Evolutionary conservation across 2,888 invertebrate genomes (phyloP).

Genomic region (Drosophila lacicola): DNA sequence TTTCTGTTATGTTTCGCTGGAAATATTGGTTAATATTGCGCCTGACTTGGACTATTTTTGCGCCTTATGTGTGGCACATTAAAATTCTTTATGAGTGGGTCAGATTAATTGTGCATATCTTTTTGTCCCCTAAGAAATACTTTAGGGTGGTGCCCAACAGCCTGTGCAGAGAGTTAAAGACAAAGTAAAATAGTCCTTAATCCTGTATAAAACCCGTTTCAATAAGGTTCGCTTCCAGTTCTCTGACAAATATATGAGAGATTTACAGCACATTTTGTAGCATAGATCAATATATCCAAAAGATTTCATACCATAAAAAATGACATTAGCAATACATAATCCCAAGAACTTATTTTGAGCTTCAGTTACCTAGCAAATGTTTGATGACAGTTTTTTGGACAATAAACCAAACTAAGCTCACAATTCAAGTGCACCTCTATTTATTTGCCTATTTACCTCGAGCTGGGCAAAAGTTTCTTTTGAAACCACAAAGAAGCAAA

Average conservation of each 20-base stretch:
- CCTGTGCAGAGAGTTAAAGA: neutral
- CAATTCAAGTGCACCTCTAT: slow-evolving; percentile 1
- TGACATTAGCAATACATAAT: neutral
- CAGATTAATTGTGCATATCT: slow-evolving; percentile 36
- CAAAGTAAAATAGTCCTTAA: neutral
- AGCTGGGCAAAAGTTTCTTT: slow-evolving; percentile 40
- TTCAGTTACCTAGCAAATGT: neutral
- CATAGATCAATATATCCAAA: too few species aligned
- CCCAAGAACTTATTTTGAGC: neutral
- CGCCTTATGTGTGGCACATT: slow-evolving; percentile 66
- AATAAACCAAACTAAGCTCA: slow-evolving; percentile 2
- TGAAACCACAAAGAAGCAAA: slow-evolving; percentile 64
- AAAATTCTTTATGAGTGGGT: slow-evolving; percentile 45
- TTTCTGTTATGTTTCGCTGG: slow-evolving; percentile 27
- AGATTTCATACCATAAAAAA: neutral
- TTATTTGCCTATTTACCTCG: slow-evolving; percentile 61
- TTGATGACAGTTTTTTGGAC: neutral
- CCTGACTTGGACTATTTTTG: slow-evolving; percentile 47
- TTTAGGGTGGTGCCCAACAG: too few species aligned
- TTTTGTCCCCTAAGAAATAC: too few species aligned
- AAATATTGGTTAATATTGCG: slow-evolving; percentile 55
- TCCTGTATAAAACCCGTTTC: too few species aligned
- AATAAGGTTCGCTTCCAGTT: too few species aligned
- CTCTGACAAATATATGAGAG: too few species aligned
- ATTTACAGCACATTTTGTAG: too few species aligned